Evolutionary conservation across 2,113 vertebrate genomes (phyloP).

Genomic region (Panthera uncia): DNA sequence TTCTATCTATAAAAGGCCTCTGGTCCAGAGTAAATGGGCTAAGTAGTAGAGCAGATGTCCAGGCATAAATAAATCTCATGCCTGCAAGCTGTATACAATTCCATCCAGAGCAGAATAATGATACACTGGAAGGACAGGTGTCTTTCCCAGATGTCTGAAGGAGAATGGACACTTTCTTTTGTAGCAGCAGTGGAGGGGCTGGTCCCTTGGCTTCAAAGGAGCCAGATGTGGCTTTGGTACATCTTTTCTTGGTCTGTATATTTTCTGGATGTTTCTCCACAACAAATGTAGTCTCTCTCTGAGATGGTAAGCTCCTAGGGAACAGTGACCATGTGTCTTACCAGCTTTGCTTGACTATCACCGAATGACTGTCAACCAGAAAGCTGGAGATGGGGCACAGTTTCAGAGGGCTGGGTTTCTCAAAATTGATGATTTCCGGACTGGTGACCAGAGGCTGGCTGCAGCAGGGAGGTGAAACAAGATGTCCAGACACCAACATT

Average conservation of each 20-base stretch:
- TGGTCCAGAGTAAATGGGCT: neutral
- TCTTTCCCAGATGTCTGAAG: conserved; percentile 32
- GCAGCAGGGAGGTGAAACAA: neutral
- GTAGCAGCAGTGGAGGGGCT: neutral
- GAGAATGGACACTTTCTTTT: neutral
- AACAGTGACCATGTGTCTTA: conserved; percentile 16
- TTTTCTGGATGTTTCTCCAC: neutral
- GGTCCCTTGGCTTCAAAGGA: conserved; percentile 24
- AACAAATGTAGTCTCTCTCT: neutral
- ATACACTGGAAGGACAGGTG: conserved; percentile 18
- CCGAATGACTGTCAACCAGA: neutral
- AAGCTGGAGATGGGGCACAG: neutral
- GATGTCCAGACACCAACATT: neutral
- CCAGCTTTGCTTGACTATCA: neutral
- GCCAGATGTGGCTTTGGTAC: conserved; percentile 10
- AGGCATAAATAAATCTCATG: neutral
- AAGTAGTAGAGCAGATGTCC: conserved; percentile 43
- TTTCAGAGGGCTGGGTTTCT: neutral
- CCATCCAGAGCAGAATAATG: neutral
- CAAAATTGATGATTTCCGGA: neutral
- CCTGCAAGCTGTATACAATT: neutral
- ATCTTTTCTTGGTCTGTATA: conserved; percentile 13
- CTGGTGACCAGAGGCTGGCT: neutral
- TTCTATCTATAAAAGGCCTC: neutral
- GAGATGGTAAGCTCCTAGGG: conserved; percentile 10